phyloP scores from a whole-genome alignment of 2,797 vertebrate genomes.

The Eulemur mongoz region DNA sequence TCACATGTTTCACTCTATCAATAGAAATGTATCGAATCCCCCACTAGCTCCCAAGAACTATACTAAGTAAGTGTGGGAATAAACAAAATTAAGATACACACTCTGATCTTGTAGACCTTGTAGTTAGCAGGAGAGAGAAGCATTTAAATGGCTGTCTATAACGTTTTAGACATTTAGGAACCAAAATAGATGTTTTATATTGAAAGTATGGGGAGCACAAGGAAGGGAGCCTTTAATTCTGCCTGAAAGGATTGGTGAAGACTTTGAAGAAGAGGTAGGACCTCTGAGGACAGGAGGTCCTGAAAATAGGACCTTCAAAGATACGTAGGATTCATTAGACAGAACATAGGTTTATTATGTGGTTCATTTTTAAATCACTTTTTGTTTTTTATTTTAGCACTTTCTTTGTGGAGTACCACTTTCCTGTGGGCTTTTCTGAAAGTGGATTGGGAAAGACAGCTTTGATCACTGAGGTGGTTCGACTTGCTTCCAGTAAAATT shows the following conservation, averaged over 20 bases:
- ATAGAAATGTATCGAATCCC: neutral
- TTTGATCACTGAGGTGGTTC: slow-evolving; percentile 86
- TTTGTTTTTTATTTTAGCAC: slow-evolving; percentile 84
- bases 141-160: slow-evolving; percentile 23
- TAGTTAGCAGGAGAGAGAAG: neutral
- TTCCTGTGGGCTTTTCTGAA: slow-evolving; percentile 88
- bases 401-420: slow-evolving; percentile 94
- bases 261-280: neutral
- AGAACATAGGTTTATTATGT: neutral
- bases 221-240: neutral
- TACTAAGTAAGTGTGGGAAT: neutral
- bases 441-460: slow-evolving; percentile 75
- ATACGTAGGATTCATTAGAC: neutral
- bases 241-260: neutral
- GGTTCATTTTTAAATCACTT: slow-evolving; percentile 41
- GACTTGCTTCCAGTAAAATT: slow-evolving; percentile 92
- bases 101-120: neutral
- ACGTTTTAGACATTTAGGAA: neutral
- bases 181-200: neutral
- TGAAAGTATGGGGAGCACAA: neutral
- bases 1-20: neutral
- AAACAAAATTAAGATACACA: slow-evolving; percentile 10
- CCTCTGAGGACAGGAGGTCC: neutral
- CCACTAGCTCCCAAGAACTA: neutral
- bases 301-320: slow-evolving; percentile 25